Evolutionary conservation across 2,113 vertebrate species (phyloP).

Genomic region (Thomomys bottae): DNA sequence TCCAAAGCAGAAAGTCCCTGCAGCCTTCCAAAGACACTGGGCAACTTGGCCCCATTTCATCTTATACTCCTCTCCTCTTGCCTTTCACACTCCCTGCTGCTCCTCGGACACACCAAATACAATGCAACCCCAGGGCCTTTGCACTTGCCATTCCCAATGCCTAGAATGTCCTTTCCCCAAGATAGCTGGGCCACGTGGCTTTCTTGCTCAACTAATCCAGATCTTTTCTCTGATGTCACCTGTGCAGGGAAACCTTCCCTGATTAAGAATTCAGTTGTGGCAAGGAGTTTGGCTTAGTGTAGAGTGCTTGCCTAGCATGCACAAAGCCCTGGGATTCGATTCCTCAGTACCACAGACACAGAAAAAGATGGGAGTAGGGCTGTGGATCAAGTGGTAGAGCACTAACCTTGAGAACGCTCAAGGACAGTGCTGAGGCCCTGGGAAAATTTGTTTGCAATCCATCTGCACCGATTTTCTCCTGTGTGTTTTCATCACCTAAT

Average conservation of each 20-base stretch:
- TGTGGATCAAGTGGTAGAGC: too few species aligned
- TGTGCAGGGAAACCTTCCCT: not conserved
- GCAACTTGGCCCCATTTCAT: rapidly evolving
- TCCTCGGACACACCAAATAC: not conserved
- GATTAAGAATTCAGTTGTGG: not conserved
- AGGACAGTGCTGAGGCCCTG: too few species aligned
- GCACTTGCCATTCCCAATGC: not conserved
- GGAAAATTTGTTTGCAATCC: too few species aligned
- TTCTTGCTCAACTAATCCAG: not conserved
- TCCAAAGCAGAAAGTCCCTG: not conserved
- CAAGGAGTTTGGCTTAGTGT: too few species aligned
- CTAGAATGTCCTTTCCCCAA: not conserved
- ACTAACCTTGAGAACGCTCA: too few species aligned
- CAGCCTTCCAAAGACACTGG: too few species aligned
- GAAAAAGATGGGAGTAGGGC: too few species aligned
- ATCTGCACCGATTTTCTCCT: not conserved
- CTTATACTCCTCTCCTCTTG: rapidly evolving
- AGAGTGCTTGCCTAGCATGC: too few species aligned
- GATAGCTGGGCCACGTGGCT: not conserved
- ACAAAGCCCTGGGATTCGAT: too few species aligned
- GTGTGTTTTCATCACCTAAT: not conserved
- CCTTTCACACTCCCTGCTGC: not conserved
- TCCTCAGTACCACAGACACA: too few species aligned
- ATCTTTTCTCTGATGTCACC: not conserved
- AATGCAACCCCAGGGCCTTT: not conserved